These are phyloP conservation scores for Siphonodentalium dalli DNA, from an alignment of 2,888 invertebrate genomes.

Conservation along the genomic window DNA sequence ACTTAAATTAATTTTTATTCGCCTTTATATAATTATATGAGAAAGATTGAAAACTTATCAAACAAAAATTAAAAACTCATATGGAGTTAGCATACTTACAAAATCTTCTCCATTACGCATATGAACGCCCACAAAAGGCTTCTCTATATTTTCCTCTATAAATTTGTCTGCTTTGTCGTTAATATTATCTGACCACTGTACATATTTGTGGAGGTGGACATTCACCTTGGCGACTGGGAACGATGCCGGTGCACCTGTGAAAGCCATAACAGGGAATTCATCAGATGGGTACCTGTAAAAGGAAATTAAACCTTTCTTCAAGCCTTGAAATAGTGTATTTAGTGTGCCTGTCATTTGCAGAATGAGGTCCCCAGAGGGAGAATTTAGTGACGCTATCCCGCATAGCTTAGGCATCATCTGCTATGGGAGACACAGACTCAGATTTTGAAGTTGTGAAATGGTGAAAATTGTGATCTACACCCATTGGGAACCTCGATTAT, in stretches of 20 bases:
- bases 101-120: slow-evolving; percentile 95
- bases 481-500: no score
- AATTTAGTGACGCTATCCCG: no score
- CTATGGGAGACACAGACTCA: no score
- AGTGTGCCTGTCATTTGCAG: no score
- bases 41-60: no score
- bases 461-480: no score
- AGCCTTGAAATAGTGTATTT: neutral
- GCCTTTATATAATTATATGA: no score
- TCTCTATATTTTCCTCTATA: slow-evolving; percentile 46
- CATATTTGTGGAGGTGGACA: slow-evolving; percentile 51
- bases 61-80: neutral
- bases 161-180: slow-evolving; percentile 45
- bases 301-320: no score
- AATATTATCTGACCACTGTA: slow-evolving; percentile 58
- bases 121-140: slow-evolving; percentile 85
- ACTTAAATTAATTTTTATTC: neutral
- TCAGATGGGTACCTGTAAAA: slow-evolving; percentile 49
- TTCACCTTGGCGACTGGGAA: slow-evolving; percentile 56
- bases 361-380: no score
- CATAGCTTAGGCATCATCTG: no score
- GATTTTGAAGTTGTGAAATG: no score
- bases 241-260: slow-evolving; percentile 62
- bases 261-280: slow-evolving; percentile 60
- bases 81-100: slow-evolving; percentile 66